phyloP scores from a whole-genome alignment of 2,113 vertebrate genomes.

The Cephalopholis sonnerati region DNA sequence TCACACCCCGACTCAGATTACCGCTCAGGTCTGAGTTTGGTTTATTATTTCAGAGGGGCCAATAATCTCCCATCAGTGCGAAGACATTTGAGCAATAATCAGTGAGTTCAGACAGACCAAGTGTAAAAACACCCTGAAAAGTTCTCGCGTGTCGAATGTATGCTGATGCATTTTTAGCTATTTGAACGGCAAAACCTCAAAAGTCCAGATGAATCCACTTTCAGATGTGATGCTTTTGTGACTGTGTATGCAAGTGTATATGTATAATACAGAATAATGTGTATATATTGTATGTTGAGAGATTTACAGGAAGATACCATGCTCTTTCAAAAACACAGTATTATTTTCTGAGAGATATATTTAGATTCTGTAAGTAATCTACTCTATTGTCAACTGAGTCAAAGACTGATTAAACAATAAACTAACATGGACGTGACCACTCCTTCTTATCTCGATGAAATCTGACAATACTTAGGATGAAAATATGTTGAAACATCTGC shows the following conservation, averaged over 20 bases:
- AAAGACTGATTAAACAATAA: conserved; percentile 83
- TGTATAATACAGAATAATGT: conserved; percentile 74
- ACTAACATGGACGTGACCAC: conserved; percentile 69
- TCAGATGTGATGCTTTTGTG: conserved; percentile 77
- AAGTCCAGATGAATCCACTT: conserved; percentile 59
- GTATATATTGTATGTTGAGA: conserved; percentile 81
- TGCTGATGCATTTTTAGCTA: conserved; percentile 76
- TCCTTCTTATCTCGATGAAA: neutral
- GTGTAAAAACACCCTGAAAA: conserved; percentile 21
- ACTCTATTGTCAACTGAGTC: conserved; percentile 65
- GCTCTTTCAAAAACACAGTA: conserved; percentile 79
- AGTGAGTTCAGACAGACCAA: neutral
- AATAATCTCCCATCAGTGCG: neutral
- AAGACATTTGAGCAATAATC: conserved; percentile 35
- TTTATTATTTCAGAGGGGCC: conserved; percentile 51
- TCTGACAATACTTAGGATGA: neutral
- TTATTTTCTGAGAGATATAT: conserved; percentile 85
- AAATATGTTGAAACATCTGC: neutral
- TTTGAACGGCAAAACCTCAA: conserved; percentile 68
- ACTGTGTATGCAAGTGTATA: conserved; percentile 76
- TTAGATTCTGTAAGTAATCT: conserved; percentile 81
- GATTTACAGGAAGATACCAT: conserved; percentile 71
- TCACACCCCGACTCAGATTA: conserved; percentile 20
- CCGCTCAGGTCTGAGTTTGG: conserved; percentile 23
- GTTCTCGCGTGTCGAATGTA: conserved; percentile 62